Evolutionary conservation across 2,113 vertebrate genomes (phyloP), one percentile per base, ranked within the genome.

Genomic region (Progne subis): DNA sequence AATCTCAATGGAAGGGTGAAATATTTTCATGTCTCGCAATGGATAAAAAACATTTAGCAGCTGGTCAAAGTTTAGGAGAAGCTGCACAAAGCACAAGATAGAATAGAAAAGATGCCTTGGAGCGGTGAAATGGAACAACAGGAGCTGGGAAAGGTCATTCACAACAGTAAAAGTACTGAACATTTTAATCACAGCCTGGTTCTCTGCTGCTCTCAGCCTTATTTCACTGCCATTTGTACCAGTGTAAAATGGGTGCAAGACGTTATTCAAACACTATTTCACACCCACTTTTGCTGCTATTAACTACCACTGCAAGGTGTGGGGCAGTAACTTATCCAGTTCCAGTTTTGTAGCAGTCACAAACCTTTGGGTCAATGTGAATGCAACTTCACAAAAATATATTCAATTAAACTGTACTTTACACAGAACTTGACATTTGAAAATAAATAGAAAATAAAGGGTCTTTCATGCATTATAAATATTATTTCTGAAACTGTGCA

Each of bases 111-210:
- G 77, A 88, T 3, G 11, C 53, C 92, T 92, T 6, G 5, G 86
- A 93, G 86, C 82, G 88, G 43, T 94, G 88, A 92, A 95, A 95
- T 65, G 89, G 86, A 96, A 84, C 76, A 94, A 93, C 78, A 86
- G 59, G 82, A 95, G 75, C 5, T 90, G 52, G 57, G 78, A 94
- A 97, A 93, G 92, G 92, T 94, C 81, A 83, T 16, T 82, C 69
- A 46, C 63, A 86, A 86, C 43, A 96, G 53, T 90, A 85, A 94
- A 91, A 87, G 78, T 69, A 47, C 74, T 15, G 75, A 94, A 96
- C 68, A 69, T 90, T 95, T 97, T 94, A 88, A 96, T 92, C 82
- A 75, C 86, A 64, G 86, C 18, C 67, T 43, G 20, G 50, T 87
- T 97, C 82, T 80, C 68, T 76, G 67, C 75, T 91, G 61, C 70